phyloP scores from a whole-genome alignment of 2,113 vertebrate species.

The Lepidothrix coronata region DNA sequence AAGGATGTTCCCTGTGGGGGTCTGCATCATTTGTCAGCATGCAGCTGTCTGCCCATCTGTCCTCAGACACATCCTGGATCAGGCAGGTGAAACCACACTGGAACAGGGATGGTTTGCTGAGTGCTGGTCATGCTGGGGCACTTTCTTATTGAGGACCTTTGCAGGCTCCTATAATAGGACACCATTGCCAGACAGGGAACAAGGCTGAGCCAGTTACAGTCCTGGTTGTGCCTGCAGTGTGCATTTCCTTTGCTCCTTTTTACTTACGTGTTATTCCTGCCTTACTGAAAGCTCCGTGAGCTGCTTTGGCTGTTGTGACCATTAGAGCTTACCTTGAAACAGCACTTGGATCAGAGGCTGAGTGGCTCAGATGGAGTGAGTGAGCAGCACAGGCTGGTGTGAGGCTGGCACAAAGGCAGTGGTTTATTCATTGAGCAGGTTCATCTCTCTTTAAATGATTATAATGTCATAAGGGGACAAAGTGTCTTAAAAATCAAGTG shows the following conservation, averaged over 20 bases:
- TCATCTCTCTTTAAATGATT: not conserved
- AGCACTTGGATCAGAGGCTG: not conserved
- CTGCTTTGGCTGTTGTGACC: not conserved
- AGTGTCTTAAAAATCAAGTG: not conserved
- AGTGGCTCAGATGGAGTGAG: not conserved
- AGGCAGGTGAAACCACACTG: not conserved
- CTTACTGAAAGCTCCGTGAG: not conserved
- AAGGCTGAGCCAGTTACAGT: not conserved
- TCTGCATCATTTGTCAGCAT: not conserved
- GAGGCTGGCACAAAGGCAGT: not conserved
- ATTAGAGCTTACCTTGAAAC: not conserved
- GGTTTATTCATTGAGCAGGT: not conserved
- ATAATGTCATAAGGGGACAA: not conserved
- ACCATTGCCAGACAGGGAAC: not conserved
- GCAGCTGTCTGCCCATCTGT: not conserved
- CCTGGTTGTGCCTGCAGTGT: not conserved
- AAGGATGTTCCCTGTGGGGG: not conserved
- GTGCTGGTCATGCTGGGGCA: not conserved
- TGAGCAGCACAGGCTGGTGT: fast-evolving
- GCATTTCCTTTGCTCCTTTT: not conserved
- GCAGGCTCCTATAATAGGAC: not conserved
- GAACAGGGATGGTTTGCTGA: not conserved
- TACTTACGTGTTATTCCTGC: not conserved
- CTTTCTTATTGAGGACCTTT: not conserved
- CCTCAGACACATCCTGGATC: not conserved